phyloP scores from a whole-genome alignment of 1,140 invertebrate genomes.

The Lycorma delicatula region DNA sequence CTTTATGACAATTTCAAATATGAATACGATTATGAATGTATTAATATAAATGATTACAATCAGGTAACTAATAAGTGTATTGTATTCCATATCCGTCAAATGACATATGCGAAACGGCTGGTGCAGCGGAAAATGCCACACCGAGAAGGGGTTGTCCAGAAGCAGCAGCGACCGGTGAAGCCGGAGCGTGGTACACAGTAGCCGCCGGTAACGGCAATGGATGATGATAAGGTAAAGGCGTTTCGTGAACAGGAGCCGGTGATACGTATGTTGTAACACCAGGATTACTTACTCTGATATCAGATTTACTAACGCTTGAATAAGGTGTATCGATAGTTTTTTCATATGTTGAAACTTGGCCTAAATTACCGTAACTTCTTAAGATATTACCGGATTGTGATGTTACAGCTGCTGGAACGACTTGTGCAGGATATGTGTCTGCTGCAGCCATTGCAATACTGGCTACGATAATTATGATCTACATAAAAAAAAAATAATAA shows the following conservation, averaged over 20 bases:
- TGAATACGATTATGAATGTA: too few species aligned
- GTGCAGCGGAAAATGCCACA: slow-evolving; percentile 27
- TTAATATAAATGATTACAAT: too few species aligned
- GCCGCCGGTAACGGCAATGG: too few species aligned
- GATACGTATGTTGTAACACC: slow-evolving; percentile 23
- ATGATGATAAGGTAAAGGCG: too few species aligned
- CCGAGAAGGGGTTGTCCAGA: slow-evolving; percentile 24
- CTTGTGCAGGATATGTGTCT: too few species aligned
- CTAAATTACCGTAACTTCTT: slow-evolving; percentile 32
- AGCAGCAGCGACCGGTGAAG: slow-evolving; percentile 11
- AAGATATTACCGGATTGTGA: slow-evolving; percentile 31
- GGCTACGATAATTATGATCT: too few species aligned
- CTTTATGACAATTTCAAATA: too few species aligned
- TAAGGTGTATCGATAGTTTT: slow-evolving; percentile 35
- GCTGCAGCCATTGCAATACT: too few species aligned
- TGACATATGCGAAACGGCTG: slow-evolving; percentile 26
- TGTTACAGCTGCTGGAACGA: slow-evolving; percentile 25
- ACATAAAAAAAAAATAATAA: too few species aligned
- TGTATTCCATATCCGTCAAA: slow-evolving; percentile 30
- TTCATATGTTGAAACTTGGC: slow-evolving; percentile 33
- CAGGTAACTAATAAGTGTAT: slow-evolving; percentile 32
- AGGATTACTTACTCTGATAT: slow-evolving; percentile 36
- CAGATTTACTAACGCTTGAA: slow-evolving; percentile 35
- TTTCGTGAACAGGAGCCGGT: too few species aligned
- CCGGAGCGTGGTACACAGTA: slow-evolving; percentile 17